Evolutionary conservation across 2,113 vertebrate species (phyloP).

Genomic region (Myotis davidii): DNA sequence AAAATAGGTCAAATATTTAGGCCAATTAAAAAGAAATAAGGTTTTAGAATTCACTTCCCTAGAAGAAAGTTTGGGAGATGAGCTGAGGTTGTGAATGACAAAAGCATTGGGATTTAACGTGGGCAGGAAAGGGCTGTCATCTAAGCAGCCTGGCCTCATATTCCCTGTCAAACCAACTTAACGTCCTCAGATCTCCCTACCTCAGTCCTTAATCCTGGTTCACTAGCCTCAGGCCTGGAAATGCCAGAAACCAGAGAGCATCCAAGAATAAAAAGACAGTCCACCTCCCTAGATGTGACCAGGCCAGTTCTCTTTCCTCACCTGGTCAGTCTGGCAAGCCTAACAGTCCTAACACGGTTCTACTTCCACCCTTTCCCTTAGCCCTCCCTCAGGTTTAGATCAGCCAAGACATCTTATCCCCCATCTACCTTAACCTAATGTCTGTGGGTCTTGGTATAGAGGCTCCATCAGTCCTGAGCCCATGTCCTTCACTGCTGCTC

Average conservation of each 20-base stretch:
- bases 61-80: neutral
- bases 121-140: neutral
- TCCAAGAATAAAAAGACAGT: neutral
- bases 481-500: neutral
- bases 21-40: conserved; percentile 47
- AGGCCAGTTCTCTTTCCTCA: neutral
- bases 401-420: neutral
- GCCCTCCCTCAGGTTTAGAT: neutral
- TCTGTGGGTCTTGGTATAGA: neutral
- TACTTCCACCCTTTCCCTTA: neutral
- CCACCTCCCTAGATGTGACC: neutral
- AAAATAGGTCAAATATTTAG: conserved; percentile 51
- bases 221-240: neutral
- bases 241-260: neutral
- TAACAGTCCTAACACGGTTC: neutral
- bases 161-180: neutral
- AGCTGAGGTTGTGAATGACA: conserved; percentile 49
- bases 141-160: neutral
- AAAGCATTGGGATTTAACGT: neutral
- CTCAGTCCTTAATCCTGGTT: neutral
- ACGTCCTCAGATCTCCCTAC: neutral
- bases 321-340: neutral
- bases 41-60: conserved; percentile 27
- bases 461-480: neutral
- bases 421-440: neutral